Evolutionary conservation across 2,888 invertebrate species (phyloP).

Genomic region (Calliopum simillimum): DNA sequence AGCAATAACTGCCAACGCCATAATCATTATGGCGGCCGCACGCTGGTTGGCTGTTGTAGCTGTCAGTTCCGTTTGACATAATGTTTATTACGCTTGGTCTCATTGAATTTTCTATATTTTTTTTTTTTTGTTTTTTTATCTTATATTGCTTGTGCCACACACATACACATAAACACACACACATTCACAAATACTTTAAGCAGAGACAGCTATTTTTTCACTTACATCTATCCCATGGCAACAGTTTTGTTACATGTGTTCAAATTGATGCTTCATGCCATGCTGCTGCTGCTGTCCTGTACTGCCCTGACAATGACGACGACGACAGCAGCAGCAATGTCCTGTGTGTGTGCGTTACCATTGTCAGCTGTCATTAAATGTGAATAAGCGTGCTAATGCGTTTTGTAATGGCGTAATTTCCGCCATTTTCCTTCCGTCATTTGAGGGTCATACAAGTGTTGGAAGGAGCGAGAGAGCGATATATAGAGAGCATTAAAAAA

Average conservation of each 20-base stretch:
- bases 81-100: neutral
- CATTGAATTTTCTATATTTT: constrained; percentile 8
- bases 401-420: constrained; percentile 47
- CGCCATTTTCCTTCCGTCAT: constrained; percentile 35
- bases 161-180: constrained; percentile 6
- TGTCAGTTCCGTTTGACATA: constrained; percentile 30
- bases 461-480: neutral
- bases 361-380: constrained; percentile 48
- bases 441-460: constrained; percentile 1
- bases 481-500: neutral
- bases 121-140: neutral
- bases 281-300: too few species aligned
- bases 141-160: neutral
- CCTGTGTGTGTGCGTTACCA: neutral
- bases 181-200: neutral
- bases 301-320: too few species aligned
- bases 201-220: too few species aligned
- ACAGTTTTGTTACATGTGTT: too few species aligned
- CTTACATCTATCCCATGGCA: too few species aligned
- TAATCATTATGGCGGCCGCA: constrained; percentile 22
- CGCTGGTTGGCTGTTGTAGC: neutral
- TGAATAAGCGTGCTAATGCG: constrained; percentile 48
- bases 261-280: too few species aligned
- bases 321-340: too few species aligned
- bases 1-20: constrained; percentile 13